These are phyloP conservation scores for Montipora sp. DNA, from an alignment of 64 coral and sea anemone species.

Conservation along the genomic window DNA sequence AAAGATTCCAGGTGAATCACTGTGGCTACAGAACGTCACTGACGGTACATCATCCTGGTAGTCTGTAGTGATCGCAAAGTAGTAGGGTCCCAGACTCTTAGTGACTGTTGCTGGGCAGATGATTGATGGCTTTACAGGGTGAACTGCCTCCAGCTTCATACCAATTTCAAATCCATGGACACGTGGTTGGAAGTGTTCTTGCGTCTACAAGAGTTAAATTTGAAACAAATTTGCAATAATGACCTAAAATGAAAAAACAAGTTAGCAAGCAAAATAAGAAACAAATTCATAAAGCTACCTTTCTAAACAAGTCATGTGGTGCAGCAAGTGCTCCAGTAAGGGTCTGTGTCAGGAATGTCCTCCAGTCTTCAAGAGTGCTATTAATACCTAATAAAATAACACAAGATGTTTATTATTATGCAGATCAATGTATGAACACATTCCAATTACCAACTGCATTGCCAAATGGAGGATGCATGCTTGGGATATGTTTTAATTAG, in stretches of 20 bases:
- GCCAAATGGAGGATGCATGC: too few species aligned
- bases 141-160: slow-evolving; percentile 95
- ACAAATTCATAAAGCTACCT: slow-evolving; percentile 55
- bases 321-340: slow-evolving; percentile 95
- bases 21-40: slow-evolving; percentile 96
- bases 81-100: slow-evolving; percentile 96
- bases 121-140: slow-evolving; percentile 74
- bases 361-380: slow-evolving; percentile 96
- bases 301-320: slow-evolving; percentile 90
- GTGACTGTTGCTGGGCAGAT: slow-evolving; percentile 94
- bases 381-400: slow-evolving; percentile 68
- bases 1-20: slow-evolving; percentile 95
- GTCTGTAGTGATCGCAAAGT: slow-evolving; percentile 92
- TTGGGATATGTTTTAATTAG: too few species aligned
- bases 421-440: too few species aligned
- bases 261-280: neutral
- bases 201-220: slow-evolving; percentile 43
- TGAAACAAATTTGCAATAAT: neutral
- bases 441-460: too few species aligned
- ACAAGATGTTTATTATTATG: neutral
- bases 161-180: slow-evolving; percentile 99
- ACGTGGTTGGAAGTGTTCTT: slow-evolving; percentile 93
- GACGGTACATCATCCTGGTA: slow-evolving; percentile 80
- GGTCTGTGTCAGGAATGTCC: slow-evolving; percentile 95
- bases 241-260: too few species aligned